A percentile compares a stretch with the other conserved stretches of the same genome.
Conservation (phyloP, 2,113 vertebrate genomes). For the Nothoprocta perdicaria region DNA sequence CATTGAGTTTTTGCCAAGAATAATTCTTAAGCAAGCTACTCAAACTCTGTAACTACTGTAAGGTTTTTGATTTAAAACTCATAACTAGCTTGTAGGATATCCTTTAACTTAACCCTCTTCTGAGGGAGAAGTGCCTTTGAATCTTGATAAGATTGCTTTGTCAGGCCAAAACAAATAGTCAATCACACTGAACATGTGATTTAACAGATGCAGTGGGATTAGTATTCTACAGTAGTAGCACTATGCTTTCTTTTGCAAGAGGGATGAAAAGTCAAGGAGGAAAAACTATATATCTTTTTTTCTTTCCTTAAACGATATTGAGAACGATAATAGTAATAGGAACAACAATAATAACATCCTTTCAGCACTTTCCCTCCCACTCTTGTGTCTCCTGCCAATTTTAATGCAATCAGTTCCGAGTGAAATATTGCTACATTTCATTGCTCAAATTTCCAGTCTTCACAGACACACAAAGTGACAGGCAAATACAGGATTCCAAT, state of each 20-base stretch:
- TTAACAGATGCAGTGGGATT: constrained; percentile 58
- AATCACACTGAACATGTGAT: constrained; percentile 18
- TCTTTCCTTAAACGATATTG: constrained; percentile 34
- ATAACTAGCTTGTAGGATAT: constrained; percentile 17
- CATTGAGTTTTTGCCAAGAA: constrained; percentile 32
- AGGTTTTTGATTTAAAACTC: constrained; percentile 43
- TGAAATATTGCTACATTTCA: constrained; percentile 63
- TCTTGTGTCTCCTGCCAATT: constrained; percentile 62
- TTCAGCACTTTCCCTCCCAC: constrained; percentile 63
- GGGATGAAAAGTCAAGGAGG: constrained; percentile 38
- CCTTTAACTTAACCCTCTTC: constrained; percentile 18
- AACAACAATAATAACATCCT: not conserved
- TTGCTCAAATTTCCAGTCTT: constrained; percentile 53
- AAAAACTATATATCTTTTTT: constrained; percentile 45
- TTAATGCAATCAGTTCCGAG: constrained; percentile 40
- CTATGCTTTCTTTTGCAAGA: constrained; percentile 5
- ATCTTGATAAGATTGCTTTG: constrained; percentile 23
- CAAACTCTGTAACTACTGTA: not conserved
- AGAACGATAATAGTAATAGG: constrained; percentile 19
- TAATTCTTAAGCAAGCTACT: constrained; percentile 41
- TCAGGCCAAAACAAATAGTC: constrained; percentile 47
- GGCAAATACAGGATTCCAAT: not conserved
- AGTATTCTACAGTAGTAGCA: constrained; percentile 29
- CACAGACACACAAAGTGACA: constrained; percentile 8
- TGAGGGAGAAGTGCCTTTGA: constrained; percentile 38